A percentile compares a stretch with the other conserved stretches of the same genome.
Evolutionary conservation across 2,888 invertebrate genomes (phyloP).

Genomic region (Lasius fuliginosus): DNA sequence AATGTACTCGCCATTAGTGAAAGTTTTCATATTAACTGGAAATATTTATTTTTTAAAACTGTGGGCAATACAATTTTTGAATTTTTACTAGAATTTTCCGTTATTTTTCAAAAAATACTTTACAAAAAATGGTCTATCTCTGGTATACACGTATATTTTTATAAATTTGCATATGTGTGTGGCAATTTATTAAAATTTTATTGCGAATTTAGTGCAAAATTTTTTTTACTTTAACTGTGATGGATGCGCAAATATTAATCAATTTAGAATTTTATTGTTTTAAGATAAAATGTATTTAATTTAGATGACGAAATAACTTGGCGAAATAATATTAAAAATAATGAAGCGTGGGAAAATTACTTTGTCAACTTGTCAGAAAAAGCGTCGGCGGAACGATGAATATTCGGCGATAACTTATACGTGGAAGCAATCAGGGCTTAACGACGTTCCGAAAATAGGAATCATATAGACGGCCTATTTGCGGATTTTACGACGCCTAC

Average conservation of each 20-base stretch:
- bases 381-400: neutral
- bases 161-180: neutral
- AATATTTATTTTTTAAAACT: neutral
- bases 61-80: neutral
- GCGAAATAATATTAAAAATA: neutral
- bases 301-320: neutral
- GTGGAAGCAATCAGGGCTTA: neutral
- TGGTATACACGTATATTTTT: neutral
- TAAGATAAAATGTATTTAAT: neutral
- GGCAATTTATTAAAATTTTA: neutral
- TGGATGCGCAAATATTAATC: neutral
- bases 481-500: constrained; percentile 4
- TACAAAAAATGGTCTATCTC: neutral
- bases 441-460: constrained; percentile 17
- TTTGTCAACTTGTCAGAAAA: neutral
- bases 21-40: neutral
- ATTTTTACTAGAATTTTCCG: neutral
- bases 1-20: neutral
- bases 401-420: neutral
- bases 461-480: constrained; percentile 3
- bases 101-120: neutral
- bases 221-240: neutral
- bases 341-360: neutral
- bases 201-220: neutral
- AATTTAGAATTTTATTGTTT: neutral